phyloP scores from a whole-genome alignment of 1,140 invertebrate genomes.

The Anagrus nilaparvatae region DNA sequence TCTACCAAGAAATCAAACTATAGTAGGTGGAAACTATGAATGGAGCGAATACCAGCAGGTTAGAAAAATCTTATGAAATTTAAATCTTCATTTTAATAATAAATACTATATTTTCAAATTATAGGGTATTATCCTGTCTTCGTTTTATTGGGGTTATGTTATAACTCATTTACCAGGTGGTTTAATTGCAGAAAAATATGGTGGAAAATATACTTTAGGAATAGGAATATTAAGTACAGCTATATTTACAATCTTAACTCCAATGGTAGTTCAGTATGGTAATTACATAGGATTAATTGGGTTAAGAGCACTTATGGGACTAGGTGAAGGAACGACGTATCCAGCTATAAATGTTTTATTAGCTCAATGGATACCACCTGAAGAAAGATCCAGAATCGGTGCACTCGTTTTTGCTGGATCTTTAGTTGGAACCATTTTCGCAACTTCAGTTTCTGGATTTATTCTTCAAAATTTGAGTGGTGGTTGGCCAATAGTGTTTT shows the following conservation, averaged over 20 bases:
- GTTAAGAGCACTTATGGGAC: background rate
- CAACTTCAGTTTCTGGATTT: conserved; percentile 58
- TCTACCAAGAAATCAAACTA: background rate
- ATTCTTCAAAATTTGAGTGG: conserved; percentile 50
- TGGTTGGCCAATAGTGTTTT: conserved; percentile 70
- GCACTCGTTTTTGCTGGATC: background rate
- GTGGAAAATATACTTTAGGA: background rate
- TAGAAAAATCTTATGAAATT: too few species aligned
- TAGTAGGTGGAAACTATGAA: conserved; percentile 7
- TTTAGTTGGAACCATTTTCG: conserved; percentile 50
- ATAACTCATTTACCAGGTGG: background rate
- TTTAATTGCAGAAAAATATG: background rate
- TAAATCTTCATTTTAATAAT: too few species aligned
- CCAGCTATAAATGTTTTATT: background rate
- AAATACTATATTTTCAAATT: too few species aligned
- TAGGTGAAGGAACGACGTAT: background rate
- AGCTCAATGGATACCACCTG: conserved; percentile 1
- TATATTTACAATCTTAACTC: background rate
- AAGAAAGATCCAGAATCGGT: background rate
- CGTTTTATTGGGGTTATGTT: background rate
- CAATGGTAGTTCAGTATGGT: background rate
- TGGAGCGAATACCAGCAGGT: conserved; percentile 10
- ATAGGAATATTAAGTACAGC: background rate
- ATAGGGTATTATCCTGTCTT: background rate
- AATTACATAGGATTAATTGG: background rate